Evolutionary conservation across 2,113 vertebrate genomes (phyloP), one percentile per base, ranked within the genome.

Genomic region (Neogobius melanostomus): DNA sequence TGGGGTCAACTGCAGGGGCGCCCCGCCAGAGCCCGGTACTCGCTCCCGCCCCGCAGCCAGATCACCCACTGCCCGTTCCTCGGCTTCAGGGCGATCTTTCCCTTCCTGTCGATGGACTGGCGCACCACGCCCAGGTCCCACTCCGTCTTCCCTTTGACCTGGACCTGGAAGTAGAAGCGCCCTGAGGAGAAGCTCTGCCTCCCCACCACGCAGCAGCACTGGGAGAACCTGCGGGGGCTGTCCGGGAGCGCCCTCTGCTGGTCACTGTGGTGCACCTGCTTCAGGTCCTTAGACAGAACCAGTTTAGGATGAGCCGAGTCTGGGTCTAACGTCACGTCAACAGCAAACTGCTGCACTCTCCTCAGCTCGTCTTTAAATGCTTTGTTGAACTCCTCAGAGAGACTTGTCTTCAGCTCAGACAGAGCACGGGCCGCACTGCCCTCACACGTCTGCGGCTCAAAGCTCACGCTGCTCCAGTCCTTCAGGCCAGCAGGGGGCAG

Each of bases 41-140:
- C n/a, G 16, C 8, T 15, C 43, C 60, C 16, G 15, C 45, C 12
- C 43, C 61, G 9, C n/a, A 64, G 16, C 61, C 61, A 64, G 9
- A 64, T 21, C 43, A 47, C 15, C 61, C 61, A 64, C 44, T 64
- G 45, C 9, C 61, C 61, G 10, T 64, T 56, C 1, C 5, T 36
- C 6, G 75, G 75, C 6, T 65, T 71, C 0, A 77, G 44, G 15
- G 75, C 68, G 6, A 71, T 52, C 8, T 49, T 67, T n/a, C 28
- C 64, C 45, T 63, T 71, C n/a, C 68, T 62, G 56, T 67, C 17
- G 5, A 77, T 52, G 9, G 75, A 71, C 28, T 6, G 3, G 43
- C 15, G 65, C 15, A 43, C 66, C 49, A 79, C 66, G 6, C 76
- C 76, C 6, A 79, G 48, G 60, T 67, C 69, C 76, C 76, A 61